Evolutionary conservation across 2,888 invertebrate species (phyloP).

Genomic region (Athetis lepigone): DNA sequence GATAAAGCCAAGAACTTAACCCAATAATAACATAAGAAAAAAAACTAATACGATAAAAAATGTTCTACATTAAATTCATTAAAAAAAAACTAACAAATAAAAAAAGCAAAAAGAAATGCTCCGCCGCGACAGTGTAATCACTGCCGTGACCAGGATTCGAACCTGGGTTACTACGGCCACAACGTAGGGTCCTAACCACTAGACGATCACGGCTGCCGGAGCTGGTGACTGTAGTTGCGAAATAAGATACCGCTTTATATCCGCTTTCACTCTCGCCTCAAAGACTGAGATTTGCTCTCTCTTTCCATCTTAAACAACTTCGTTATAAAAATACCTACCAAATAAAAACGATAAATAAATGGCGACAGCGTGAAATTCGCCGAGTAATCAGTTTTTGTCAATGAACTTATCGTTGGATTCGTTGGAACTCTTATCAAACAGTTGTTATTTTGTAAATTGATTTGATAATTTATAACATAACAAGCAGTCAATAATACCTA

Average conservation of each 20-base stretch:
- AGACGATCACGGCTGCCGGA: slow-evolving; percentile 92
- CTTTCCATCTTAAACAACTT: slow-evolving; percentile 25
- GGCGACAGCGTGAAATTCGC: neutral
- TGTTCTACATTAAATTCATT: no score
- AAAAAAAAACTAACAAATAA: neutral
- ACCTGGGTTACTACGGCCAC: slow-evolving; percentile 95
- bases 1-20: neutral
- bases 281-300: neutral
- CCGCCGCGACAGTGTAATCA: slow-evolving; percentile 61
- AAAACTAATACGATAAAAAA: neutral
- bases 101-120: slow-evolving; percentile 30
- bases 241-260: slow-evolving; percentile 25
- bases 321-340: slow-evolving; percentile 25
- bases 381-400: slow-evolving; percentile 29
- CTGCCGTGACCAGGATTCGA: slow-evolving; percentile 91
- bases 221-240: slow-evolving; percentile 56
- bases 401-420: slow-evolving; percentile 20
- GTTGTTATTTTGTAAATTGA: slow-evolving; percentile 12
- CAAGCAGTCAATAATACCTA: no score
- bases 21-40: neutral
- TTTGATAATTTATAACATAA: slow-evolving; percentile 11
- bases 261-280: slow-evolving; percentile 8
- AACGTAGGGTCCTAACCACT: slow-evolving; percentile 94
- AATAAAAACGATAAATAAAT: slow-evolving; percentile 4
- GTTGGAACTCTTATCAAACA: slow-evolving; percentile 36